phyloP scores from a whole-genome alignment of 1,140 invertebrate species.

The Delia radicum region DNA sequence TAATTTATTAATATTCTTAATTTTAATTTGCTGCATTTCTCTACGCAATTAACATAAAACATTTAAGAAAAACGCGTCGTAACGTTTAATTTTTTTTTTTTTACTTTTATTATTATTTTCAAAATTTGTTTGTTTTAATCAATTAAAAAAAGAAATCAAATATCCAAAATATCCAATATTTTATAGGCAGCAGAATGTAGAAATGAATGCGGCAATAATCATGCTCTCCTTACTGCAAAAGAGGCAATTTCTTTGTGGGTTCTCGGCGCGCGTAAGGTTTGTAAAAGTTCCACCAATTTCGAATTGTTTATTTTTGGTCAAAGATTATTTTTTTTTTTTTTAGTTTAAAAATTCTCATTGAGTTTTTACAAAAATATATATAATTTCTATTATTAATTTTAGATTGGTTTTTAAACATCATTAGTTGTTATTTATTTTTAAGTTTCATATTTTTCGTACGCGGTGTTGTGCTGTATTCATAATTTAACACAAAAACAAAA shows the following conservation, averaged over 20 bases:
- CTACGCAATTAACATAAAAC: neutral
- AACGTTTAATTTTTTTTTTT: neutral
- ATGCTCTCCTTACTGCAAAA: conserved; percentile 82
- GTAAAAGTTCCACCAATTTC: conserved; percentile 49
- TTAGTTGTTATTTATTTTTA: neutral
- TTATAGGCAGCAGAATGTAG: conserved; percentile 56
- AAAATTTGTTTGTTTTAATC: neutral
- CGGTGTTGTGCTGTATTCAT: conserved; percentile 15
- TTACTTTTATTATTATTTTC: neutral
- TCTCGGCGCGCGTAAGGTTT: conserved; percentile 85
- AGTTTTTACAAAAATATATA: too few species aligned
- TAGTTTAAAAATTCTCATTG: neutral
- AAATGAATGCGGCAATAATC: conserved; percentile 58
- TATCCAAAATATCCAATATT: conserved; percentile 42
- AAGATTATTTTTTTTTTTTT: conserved; percentile 24
- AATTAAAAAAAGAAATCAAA: conserved; percentile 26
- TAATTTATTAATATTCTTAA: neutral
- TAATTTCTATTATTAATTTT: neutral
- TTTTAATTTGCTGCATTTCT: neutral
- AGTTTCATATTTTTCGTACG: conserved; percentile 2
- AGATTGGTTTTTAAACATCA: conserved; percentile 6
- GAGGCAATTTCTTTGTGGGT: conserved; percentile 88
- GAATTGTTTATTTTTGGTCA: neutral
- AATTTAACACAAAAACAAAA: neutral
- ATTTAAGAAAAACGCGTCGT: neutral